These are phyloP conservation scores for Eutrigla gurnardus DNA, from an alignment of 2,797 vertebrate species.

Conservation along the genomic window DNA sequence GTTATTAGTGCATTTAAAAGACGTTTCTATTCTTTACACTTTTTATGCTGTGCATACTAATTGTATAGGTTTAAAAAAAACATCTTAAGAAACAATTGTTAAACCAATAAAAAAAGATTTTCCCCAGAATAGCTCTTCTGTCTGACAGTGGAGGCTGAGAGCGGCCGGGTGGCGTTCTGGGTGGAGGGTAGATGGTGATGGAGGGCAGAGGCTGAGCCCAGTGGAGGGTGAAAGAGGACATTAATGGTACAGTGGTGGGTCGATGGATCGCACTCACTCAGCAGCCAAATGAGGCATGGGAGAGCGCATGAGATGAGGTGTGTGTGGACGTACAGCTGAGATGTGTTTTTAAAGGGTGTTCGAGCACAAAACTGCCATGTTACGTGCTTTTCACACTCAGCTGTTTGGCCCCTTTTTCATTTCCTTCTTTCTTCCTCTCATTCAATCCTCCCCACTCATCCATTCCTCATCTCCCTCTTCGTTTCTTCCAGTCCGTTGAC, in stretches of 20 bases:
- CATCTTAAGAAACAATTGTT: too few species aligned
- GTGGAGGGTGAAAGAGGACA: constrained; percentile 66
- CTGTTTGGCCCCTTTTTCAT: constrained; percentile 24
- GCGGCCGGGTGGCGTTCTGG: constrained; percentile 4
- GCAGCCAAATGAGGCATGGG: constrained; percentile 64
- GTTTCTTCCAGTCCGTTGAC: constrained; percentile 63
- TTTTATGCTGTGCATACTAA: too few species aligned
- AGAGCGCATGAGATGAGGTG: constrained; percentile 16
- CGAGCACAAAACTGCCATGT: constrained; percentile 31
- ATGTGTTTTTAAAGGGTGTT: constrained; percentile 50
- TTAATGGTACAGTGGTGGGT: constrained; percentile 62
- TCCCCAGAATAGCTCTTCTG: constrained; percentile 19
- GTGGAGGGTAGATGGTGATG: constrained; percentile 40
- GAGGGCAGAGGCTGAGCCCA: constrained; percentile 48
- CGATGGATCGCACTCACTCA: constrained; percentile 70
- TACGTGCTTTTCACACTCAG: constrained; percentile 23
- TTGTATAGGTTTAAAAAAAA: too few species aligned
- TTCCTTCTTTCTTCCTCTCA: not conserved
- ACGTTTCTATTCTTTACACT: too few species aligned
- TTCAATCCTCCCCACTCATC: not conserved
- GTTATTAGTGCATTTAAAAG: not conserved
- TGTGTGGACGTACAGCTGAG: constrained; percentile 8
- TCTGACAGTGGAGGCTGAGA: constrained; percentile 19
- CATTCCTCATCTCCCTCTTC: constrained; percentile 4
- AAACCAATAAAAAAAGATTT: too few species aligned